Evolutionary conservation across 2,888 invertebrate genomes (phyloP).

Genomic region (Hirtodrosophila trivittata): DNA sequence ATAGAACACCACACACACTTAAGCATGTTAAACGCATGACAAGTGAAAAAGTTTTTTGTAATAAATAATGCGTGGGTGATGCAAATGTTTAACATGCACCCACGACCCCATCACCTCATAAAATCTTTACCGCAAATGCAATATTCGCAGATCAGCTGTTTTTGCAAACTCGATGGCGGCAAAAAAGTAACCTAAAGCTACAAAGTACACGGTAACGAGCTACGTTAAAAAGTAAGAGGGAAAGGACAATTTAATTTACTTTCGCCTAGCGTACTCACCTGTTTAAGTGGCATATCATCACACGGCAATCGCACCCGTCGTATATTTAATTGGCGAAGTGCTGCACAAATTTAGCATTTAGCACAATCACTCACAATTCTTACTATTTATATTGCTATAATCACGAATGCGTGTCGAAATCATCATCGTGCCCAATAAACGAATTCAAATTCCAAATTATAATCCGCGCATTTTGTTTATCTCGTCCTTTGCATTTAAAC

Average conservation of each 20-base stretch:
- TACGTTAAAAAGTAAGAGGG: conserved; percentile 12
- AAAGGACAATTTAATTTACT: neutral
- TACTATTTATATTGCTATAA: conserved; percentile 38
- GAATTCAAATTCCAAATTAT: conserved; percentile 42
- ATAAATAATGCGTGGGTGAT: too few relatives aligned
- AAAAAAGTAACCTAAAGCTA: conserved; percentile 24
- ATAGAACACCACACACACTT: conserved; percentile 28
- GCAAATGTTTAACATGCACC: conserved; percentile 62
- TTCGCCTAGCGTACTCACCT: conserved; percentile 68
- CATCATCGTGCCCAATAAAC: conserved; percentile 38
- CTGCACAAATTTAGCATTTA: conserved; percentile 72
- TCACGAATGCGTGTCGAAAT: conserved; percentile 39
- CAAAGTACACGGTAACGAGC: conserved; percentile 9
- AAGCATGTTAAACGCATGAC: too few relatives aligned
- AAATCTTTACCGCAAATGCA: conserved; percentile 44
- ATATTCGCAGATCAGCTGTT: conserved; percentile 70
- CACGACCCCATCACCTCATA: conserved; percentile 8
- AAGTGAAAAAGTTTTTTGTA: neutral
- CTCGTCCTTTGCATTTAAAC: conserved; percentile 58
- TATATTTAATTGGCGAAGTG: conserved; percentile 77
- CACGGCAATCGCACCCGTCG: conserved; percentile 82
- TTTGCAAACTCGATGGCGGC: conserved; percentile 38
- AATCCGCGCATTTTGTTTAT: conserved; percentile 25
- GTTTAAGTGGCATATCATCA: conserved; percentile 83
- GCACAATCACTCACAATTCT: conserved; percentile 47